Conservation (phyloP, 2,888 invertebrate species). For the Synergus japonicus region DNA sequence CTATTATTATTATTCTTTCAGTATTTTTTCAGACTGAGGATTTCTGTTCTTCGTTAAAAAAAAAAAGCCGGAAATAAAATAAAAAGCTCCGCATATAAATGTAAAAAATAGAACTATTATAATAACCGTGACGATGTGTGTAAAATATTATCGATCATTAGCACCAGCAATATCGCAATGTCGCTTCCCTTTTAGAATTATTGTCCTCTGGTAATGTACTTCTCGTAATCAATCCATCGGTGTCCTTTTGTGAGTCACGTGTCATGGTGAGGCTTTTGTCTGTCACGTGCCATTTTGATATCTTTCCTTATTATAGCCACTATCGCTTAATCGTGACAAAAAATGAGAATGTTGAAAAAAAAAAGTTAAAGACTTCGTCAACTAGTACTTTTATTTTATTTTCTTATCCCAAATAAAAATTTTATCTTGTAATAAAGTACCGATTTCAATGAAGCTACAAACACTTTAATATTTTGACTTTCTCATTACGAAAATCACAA, state of each 20-base stretch:
- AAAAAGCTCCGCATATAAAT: neutral
- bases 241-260: conserved; percentile 61
- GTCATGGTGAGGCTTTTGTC: conserved; percentile 70
- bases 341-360: neutral
- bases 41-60: too few species aligned
- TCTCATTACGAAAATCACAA: too few species aligned
- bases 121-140: neutral
- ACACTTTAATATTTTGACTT: too few species aligned
- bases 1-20: too few species aligned
- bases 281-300: conserved; percentile 74
- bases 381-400: neutral
- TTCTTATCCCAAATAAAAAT: conserved; percentile 13
- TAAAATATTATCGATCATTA: conserved; percentile 3
- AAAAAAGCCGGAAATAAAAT: too few species aligned
- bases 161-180: neutral
- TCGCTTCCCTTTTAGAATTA: conserved; percentile 6
- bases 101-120: neutral
- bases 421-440: too few species aligned
- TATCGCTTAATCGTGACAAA: neutral
- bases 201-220: conserved; percentile 33
- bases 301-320: conserved; percentile 36
- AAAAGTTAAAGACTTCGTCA: neutral
- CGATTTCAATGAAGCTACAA: too few species aligned
- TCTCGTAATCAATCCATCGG: conserved; percentile 35
- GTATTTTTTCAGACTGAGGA: too few species aligned